These are phyloP conservation scores for Slavum lentiscoides DNA, from an alignment of 2,888 invertebrate genomes.

Conservation along the genomic window DNA sequence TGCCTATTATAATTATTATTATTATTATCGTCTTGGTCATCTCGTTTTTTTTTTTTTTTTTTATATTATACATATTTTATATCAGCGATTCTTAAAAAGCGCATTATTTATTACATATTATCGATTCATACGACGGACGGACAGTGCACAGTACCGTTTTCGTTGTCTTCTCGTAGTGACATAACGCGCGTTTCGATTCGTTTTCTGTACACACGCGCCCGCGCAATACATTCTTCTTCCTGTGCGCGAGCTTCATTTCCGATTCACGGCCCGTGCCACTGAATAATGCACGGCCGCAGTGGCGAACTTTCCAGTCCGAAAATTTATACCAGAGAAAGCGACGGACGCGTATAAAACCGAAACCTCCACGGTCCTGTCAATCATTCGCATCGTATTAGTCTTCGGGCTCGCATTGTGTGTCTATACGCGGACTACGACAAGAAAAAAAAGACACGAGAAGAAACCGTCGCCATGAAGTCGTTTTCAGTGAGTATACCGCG, in stretches of 20 bases:
- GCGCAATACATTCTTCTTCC: constrained; percentile 22
- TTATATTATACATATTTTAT: background rate
- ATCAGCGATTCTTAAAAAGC: background rate
- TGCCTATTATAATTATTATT: background rate
- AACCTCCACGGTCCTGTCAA: constrained; percentile 3
- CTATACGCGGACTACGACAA: background rate
- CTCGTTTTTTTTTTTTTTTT: background rate
- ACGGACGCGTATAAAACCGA: constrained; percentile 35
- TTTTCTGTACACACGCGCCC: background rate
- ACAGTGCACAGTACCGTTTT: no score
- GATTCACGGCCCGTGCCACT: constrained; percentile 25
- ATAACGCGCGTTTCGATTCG: constrained; percentile 8
- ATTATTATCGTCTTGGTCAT: background rate
- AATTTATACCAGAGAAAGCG: constrained; percentile 44
- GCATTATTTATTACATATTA: background rate
- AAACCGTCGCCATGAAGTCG: constrained; percentile 20
- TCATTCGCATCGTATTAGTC: constrained; percentile 28
- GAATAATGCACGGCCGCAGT: no score
- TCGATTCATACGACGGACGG: constrained; percentile 24
- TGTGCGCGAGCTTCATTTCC: constrained; percentile 39
- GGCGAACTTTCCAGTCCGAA: constrained; percentile 42
- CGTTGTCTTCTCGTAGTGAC: constrained; percentile 26
- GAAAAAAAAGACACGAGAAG: background rate
- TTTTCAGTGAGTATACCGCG: constrained; percentile 34
- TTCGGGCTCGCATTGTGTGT: background rate